Evolutionary conservation across 2,797 vertebrate species (phyloP), one percentile per base, ranked within the genome.

Genomic region (Lacerta bilineata): DNA sequence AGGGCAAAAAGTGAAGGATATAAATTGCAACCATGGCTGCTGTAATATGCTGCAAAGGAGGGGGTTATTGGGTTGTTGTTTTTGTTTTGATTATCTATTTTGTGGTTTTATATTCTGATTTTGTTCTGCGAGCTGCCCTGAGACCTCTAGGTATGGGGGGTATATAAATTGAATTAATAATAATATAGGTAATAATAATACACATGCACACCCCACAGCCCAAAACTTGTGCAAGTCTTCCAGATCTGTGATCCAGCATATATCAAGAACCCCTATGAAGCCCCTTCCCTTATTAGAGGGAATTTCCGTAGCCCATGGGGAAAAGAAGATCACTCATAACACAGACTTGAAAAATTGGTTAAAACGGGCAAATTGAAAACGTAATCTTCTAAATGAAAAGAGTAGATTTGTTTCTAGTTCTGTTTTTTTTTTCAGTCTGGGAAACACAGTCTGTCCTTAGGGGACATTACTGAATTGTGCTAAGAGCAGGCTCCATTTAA

Each of bases 391-490:
- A 84, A 61, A 90, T 77, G 39, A 90, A 91, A 94, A 84, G 0
- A 17, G 86, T 43, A 39, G 91, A 80, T 20, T 72, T 59, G 13
- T 64, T 68, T 86, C 86, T 77, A 68, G 39, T 39, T 91, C 8
- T 68, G 41, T 83, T 50, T 84, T 33, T 33, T 33, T 33, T 55
- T 91, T 90, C 72, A 86, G 20, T 89, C 41, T 84, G 41, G 83
- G 90, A 93, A 87, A 79, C 69, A 90, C 8, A 88, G 43, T 23
- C 50, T 1, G 29, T 55, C 68, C 77, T 86, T 86, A 88, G 9
- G 27, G n/a, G 89, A 92, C 91, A 86, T 25, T 8, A 89, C 1
- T 82, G 76, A n/a, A 66, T 91, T 91, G 88, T 90, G 4, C 72
- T 85, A 33, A 71, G 61, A 75, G 43, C 23, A 8, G 0, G 1